Percentiles rank a stretch among this genome's conserved stretches.
phyloP scores from a whole-genome alignment of 92 coral and sea anemone species.

The Ricordea florida region DNA sequence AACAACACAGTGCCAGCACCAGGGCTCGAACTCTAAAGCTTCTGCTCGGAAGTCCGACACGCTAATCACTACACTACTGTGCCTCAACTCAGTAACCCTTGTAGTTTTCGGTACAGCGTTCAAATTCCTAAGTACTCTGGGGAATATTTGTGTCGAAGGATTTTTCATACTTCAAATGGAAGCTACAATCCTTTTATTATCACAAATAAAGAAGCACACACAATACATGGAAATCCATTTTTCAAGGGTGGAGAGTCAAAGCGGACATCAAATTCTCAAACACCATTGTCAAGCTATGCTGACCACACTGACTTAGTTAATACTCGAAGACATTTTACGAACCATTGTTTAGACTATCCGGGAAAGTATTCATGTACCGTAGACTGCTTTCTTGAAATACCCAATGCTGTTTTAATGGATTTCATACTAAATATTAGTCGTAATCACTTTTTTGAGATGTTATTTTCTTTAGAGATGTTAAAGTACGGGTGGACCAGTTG shows the following conservation, averaged over 20 bases:
- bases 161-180: slow-evolving; percentile 32
- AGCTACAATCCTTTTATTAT: slow-evolving; percentile 36
- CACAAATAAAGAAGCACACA: slow-evolving; percentile 33
- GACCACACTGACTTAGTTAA: too few relatives aligned
- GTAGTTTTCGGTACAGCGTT: too few relatives aligned
- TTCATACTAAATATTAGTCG: slow-evolving; percentile 11
- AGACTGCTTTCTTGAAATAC: slow-evolving; percentile 36
- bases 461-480: neutral
- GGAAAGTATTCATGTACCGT: slow-evolving; percentile 46
- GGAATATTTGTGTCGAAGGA: slow-evolving; percentile 23
- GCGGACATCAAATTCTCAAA: neutral
- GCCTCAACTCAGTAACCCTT: too few relatives aligned
- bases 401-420: slow-evolving; percentile 18
- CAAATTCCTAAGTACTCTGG: slow-evolving; percentile 7
- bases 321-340: slow-evolving; percentile 17
- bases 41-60: too few relatives aligned
- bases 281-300: too few relatives aligned
- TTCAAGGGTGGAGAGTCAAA: neutral
- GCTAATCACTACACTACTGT: too few relatives aligned
- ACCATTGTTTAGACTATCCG: slow-evolving; percentile 35
- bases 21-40: too few relatives aligned
- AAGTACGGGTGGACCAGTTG: neutral
- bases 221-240: slow-evolving; percentile 30
- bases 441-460: slow-evolving; percentile 27
- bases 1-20: too few relatives aligned